Base-by-base conservation (phyloP, 1,140 invertebrate species). In the Drosophila ananassae region DNA sequence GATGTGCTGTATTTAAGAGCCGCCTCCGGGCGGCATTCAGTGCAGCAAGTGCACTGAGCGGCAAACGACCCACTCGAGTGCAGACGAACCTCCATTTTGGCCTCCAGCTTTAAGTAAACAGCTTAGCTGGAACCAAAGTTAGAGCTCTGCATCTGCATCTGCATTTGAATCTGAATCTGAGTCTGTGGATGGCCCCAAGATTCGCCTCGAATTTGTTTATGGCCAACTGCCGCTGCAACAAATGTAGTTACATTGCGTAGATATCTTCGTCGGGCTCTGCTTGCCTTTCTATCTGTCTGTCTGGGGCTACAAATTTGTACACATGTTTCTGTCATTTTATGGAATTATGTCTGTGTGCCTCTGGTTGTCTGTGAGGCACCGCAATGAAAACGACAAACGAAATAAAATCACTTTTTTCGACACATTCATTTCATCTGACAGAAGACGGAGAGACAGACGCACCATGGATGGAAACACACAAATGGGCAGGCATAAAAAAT, bases 261-360 rank as follows among this genome's bases (percentile, higher is more conserved):
- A 73, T 50, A 73, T 53, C 55, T 44, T 56, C 8, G 30, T 21
- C 41, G 0, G 41, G 13, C 6, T 44, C 41, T 17, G 41, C 41
- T 39, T 44, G 46, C 39, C 53, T 56, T 37, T 37, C 34, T n/a
- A 37, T 46, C 52, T 44, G 46, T 32, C 53, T 56, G 71, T 67
- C 41, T 56, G 73, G 60, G 52, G 71, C 72, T 76, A 85, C 83
- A 87, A 87, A 87, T 89, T 87, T 79, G 79, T 83, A 83, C 82
- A 87, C 83, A 87, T 87, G 82, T 87, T 87, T 83, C 84, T 87
- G 83, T 87, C 82, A 89, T 79, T 87, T 89, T 79, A 81, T 83
- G 76, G 83, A 89, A 89, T 89, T 87, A 87, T 87, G 78, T 48
- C 24, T 68, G 41, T 13, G 7, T 28, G 10, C 21, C 17, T 56